These are phyloP conservation scores for Lateolabrax maculatus DNA, from an alignment of 2,797 vertebrate species.

Conservation along the genomic window DNA sequence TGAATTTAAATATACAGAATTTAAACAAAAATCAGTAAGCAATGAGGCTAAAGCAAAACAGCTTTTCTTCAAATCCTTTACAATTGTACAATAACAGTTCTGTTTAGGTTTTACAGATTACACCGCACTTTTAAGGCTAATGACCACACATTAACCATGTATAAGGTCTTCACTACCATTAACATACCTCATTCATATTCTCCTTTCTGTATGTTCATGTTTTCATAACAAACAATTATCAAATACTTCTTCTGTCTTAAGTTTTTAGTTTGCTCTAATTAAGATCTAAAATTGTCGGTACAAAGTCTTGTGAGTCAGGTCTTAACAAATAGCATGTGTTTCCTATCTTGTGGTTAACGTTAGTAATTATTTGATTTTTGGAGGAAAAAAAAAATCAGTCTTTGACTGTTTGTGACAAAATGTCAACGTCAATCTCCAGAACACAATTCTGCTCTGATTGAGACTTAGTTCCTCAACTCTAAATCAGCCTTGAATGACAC, in stretches of 20 bases:
- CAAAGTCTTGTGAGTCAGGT: constrained; percentile 42
- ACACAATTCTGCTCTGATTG: constrained; percentile 67
- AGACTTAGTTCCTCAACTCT: constrained; percentile 64
- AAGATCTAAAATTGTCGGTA: constrained; percentile 44
- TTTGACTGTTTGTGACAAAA: constrained; percentile 73
- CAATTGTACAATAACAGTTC: constrained; percentile 14
- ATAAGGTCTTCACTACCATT: constrained; percentile 22
- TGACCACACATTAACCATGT: constrained; percentile 14
- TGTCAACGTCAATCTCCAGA: constrained; percentile 71
- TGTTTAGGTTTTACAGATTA: constrained; percentile 40
- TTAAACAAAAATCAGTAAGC: constrained; percentile 30
- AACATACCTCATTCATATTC: constrained; percentile 9
- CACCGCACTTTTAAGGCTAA: constrained; percentile 27
- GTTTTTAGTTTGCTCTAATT: constrained; percentile 53
- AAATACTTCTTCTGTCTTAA: constrained; percentile 29
- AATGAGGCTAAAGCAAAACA: constrained; percentile 24
- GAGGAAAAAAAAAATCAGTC: constrained; percentile 11
- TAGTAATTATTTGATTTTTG: constrained; percentile 68
- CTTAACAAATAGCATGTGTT: constrained; percentile 63
- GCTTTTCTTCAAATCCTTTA: constrained; percentile 14
- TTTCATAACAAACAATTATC: constrained; percentile 53
- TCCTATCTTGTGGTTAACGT: constrained; percentile 64
- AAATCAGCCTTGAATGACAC: constrained; percentile 73
- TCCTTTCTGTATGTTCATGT: constrained; percentile 14
- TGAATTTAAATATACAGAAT: constrained; percentile 14